Evolutionary conservation across 2,113 vertebrate species (phyloP), one percentile per base, ranked within the genome.

Genomic region (Ceuthmochares aereus): DNA sequence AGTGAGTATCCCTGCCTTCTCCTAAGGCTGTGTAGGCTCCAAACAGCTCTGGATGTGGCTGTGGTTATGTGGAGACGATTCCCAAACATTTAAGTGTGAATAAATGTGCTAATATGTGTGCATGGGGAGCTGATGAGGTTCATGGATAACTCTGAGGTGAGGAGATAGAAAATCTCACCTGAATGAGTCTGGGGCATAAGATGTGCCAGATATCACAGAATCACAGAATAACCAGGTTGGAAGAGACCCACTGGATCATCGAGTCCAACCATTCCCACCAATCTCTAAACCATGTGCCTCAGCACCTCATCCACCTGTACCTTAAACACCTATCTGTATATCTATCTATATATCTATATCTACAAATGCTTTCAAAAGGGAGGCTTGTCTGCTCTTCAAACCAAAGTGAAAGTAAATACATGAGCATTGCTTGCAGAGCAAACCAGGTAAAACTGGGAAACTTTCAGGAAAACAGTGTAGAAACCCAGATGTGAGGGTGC

Each of bases 1-100:
- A 99, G 99, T 99, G 97, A 99, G 99, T 99, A 97, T 87, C 27
- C 52, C n/a, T 20, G 47, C 40, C 43, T 37, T 60, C 15, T 75
- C 32, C 63, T 45, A 5, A 0, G 2, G 42, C 42, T 9, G 0
- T 0, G 9, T 12, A 13, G 4, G 9, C 32, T 42, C 90, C 45
- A 29, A 29, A 6, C 27, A 36, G 43, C 36, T 56, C 58, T 16
- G 77, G 25, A 10, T 12, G 34, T 25, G 42, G 45, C 9, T 40
- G 32, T 13, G 43, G 70, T 14, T 26, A 2, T 19, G 18, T n/a
- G n/a, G 60, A 60, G 43, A 18, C 23, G 1, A 19, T 54, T 70
- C 10, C 47, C 85, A 56, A 91, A 68, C n/a, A 4, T 34, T 37
- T 45, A 10, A 21, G 20, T 56, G 2, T 55, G 58, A 60, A n/a